Evolutionary conservation across 2,113 vertebrate species (phyloP).

Genomic region (Halichoerus grypus): DNA sequence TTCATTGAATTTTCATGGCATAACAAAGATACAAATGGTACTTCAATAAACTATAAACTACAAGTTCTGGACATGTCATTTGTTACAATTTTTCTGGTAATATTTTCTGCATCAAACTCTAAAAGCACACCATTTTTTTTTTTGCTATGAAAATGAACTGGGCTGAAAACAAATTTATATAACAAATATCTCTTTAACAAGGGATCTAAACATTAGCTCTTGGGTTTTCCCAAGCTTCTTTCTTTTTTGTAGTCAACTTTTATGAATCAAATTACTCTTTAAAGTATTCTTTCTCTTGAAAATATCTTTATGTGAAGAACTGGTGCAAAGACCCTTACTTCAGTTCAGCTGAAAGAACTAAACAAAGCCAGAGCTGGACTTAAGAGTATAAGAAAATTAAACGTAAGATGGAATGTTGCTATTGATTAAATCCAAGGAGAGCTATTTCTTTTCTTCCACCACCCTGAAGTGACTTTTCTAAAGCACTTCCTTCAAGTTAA

Average conservation of each 20-base stretch:
- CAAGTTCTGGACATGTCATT: not conserved
- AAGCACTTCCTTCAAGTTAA: constrained; percentile 40
- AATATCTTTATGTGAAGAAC: not conserved
- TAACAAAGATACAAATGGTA: constrained; percentile 12
- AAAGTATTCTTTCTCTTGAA: not conserved
- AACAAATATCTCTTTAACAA: constrained; percentile 35
- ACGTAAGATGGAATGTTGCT: not conserved
- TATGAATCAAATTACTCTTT: constrained; percentile 17
- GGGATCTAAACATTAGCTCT: not conserved
- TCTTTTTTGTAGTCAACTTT: not conserved
- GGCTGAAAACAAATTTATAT: not conserved
- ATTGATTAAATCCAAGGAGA: not conserved
- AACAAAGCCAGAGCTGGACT: not conserved
- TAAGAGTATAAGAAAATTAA: not conserved
- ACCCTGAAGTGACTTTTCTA: not conserved
- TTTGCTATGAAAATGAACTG: not conserved
- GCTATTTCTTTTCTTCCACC: not conserved
- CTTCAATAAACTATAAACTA: not conserved
- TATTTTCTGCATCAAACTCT: constrained; percentile 30
- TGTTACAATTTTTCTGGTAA: constrained; percentile 1
- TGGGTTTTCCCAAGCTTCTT: not conserved
- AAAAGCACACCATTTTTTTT: not conserved
- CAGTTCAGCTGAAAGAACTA: not conserved
- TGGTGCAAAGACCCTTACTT: not conserved
- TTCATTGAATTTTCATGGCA: not conserved